phyloP scores from a whole-genome alignment of 2,797 vertebrate species.

The Macrochelys suwanniensis region DNA sequence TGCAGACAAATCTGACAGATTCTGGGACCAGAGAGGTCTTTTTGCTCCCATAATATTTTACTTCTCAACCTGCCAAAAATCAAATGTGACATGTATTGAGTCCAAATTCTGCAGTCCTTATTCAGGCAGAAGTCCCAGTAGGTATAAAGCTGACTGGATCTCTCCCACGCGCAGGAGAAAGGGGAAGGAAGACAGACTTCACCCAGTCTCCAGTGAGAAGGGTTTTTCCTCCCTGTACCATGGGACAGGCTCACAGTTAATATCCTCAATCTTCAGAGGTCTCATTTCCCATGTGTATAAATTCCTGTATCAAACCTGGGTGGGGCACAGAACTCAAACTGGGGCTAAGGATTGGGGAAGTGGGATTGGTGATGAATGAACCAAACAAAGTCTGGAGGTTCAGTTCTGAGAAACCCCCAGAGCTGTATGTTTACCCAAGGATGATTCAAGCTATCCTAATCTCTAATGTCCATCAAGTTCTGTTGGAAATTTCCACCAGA shows the following conservation, averaged over 20 bases:
- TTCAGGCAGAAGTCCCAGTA: neutral
- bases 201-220: slow-evolving; percentile 33
- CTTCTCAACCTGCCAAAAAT: slow-evolving; percentile 26
- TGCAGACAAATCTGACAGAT: neutral
- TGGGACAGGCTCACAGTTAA: accelerated
- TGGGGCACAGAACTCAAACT: neutral
- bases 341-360: slow-evolving; percentile 15
- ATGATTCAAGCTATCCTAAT: slow-evolving; percentile 2
- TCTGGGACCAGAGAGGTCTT: neutral
- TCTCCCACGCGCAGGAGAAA: neutral
- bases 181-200: slow-evolving; percentile 27
- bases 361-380: slow-evolving; percentile 37
- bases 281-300: slow-evolving; percentile 16
- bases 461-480: neutral
- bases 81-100: neutral
- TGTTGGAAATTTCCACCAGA: neutral
- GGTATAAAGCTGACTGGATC: neutral
- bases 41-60: neutral
- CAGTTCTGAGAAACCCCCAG: neutral
- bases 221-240: neutral
- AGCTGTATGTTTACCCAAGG: neutral
- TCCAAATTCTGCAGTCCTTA: slow-evolving; percentile 8
- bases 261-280: neutral
- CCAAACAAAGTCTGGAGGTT: neutral
- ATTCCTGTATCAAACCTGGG: slow-evolving; percentile 21